These are phyloP conservation scores for Acropora tenuis DNA, from an alignment of 64 coral and sea anemone genomes.

Conservation along the genomic window DNA sequence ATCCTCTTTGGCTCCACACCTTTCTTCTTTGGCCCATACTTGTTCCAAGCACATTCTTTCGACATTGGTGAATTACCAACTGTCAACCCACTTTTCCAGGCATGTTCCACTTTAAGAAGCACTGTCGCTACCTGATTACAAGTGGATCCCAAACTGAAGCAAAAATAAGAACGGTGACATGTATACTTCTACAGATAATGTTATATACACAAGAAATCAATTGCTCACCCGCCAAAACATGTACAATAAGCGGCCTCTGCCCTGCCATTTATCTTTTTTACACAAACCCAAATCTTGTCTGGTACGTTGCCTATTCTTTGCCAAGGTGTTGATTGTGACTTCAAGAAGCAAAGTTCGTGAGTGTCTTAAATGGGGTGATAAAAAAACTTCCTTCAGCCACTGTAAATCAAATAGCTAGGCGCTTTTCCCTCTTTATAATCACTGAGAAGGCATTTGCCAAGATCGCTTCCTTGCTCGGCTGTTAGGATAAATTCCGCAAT, in stretches of 20 bases:
- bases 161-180: too few relatives aligned
- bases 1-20: too few relatives aligned
- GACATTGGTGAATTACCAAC: too few relatives aligned
- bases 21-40: too few relatives aligned
- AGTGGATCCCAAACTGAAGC: too few relatives aligned
- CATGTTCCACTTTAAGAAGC: too few relatives aligned
- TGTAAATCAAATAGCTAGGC: slow-evolving; percentile 72
- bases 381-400: slow-evolving; percentile 70
- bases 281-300: slow-evolving; percentile 66
- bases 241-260: slow-evolving; percentile 20
- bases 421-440: slow-evolving; percentile 84
- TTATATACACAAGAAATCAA: too few relatives aligned
- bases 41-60: too few relatives aligned
- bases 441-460: slow-evolving; percentile 73
- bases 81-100: too few relatives aligned
- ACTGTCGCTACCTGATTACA: too few relatives aligned
- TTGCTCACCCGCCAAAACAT: background rate
- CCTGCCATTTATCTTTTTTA: slow-evolving; percentile 54
- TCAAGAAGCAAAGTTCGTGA: slow-evolving; percentile 56
- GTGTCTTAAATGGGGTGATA: slow-evolving; percentile 48
- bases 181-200: too few relatives aligned
- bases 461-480: slow-evolving; percentile 29
- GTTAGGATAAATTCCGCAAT: slow-evolving; percentile 71
- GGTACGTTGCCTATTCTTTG: slow-evolving; percentile 66
- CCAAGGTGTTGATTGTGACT: slow-evolving; percentile 45